Evolutionary conservation across 2,797 vertebrate species (phyloP), one percentile per base, ranked within the genome.

Genomic region (Hemibagrus guttatus): DNA sequence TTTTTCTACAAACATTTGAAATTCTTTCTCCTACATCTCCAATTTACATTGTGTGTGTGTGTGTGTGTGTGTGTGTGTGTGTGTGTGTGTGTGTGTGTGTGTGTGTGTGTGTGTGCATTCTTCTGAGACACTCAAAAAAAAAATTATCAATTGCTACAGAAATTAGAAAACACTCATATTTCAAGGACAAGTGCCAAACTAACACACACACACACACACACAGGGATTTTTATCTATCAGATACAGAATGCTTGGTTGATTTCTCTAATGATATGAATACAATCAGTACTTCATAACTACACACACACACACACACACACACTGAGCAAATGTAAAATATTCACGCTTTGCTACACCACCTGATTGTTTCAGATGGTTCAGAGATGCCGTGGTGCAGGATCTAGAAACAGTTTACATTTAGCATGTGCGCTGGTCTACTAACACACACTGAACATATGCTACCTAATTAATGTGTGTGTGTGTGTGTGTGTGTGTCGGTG

Each of bases 81-180:
- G 71, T 74, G 69, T 52, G 72, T 75, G 46, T 49, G 71, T 74
- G 71, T 74, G 71, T 74, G 71, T 74, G 69, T 71, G 68, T 71
- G 68, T 71, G 68, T 71, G 69, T 42, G 68, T 72, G 71, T 5
- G 39, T 26, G 3, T 42, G 19, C 8, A 71, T 21, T 23, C 69
- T 72, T 46, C 69, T 26, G 11, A 72, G 39, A 46, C 3, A 46
- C 68, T 31, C 28, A 42, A n/a, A 71, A 71, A 71, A 71, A 72
- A 72, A 46, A 26, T 26, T 5, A 74, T 21, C 21, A 7, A 54
- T 17, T 54, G 13, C 46, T 28, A 28, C 6, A 75, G 28, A 31
- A 68, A 35, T 68, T 31, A 19, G 26, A 72, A 74, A 49, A 14
- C 12, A 12, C 21, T 74, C 42, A 46, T 26, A 26, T 49, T 49